These are phyloP conservation scores for Ectemnius lituratus DNA, from an alignment of 2,888 invertebrate genomes.

Conservation along the genomic window DNA sequence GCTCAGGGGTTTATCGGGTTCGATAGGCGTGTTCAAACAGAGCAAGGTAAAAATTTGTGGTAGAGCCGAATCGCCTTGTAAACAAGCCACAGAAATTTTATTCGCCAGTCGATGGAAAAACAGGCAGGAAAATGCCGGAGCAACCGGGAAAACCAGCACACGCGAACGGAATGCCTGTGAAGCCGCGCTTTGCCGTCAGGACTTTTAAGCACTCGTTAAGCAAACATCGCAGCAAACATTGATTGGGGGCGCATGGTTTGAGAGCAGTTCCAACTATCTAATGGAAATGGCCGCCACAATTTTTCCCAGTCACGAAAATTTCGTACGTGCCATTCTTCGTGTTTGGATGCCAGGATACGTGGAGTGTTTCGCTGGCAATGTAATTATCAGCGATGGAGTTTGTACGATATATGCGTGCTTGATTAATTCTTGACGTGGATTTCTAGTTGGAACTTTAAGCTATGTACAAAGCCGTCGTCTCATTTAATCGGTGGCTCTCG, in stretches of 20 bases:
- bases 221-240: not conserved
- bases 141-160: not conserved
- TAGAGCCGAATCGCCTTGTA: not conserved
- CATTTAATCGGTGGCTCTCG: slow-evolving; percentile 44
- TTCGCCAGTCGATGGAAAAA: not conserved
- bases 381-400: no score
- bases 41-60: not conserved
- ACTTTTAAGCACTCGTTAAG: slow-evolving; percentile 3
- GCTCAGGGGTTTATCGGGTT: not conserved
- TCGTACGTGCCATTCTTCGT: no score
- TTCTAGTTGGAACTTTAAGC: slow-evolving; percentile 25
- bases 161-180: no score
- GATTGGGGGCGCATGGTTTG: not conserved
- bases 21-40: not conserved
- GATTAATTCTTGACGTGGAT: slow-evolving; percentile 36
- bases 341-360: not conserved
- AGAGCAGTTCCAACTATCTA: no score
- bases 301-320: no score
- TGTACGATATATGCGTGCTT: not conserved
- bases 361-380: no score
- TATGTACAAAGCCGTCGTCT: slow-evolving; percentile 33
- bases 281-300: no score
- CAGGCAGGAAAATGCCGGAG: not conserved
- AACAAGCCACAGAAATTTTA: slow-evolving; percentile 1
- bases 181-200: not conserved